Percentiles rank a stretch among this genome's conserved stretches.
These are phyloP conservation scores for Idris sp. DNA, from an alignment of 1,140 invertebrate species.

Conservation along the genomic window DNA sequence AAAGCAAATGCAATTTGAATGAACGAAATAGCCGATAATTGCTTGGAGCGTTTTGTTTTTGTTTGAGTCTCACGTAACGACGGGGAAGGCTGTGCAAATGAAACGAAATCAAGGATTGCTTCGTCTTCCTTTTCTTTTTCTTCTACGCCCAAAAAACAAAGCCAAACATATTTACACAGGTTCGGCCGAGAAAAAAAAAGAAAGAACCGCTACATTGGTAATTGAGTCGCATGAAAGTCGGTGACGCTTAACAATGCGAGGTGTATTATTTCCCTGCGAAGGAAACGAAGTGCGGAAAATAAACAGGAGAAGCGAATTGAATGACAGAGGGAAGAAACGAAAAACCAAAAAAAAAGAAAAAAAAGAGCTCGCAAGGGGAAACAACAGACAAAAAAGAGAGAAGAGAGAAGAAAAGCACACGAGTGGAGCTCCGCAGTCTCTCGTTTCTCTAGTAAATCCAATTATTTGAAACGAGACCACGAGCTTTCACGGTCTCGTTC, in stretches of 20 bases:
- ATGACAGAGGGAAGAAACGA: slow-evolving; percentile 38
- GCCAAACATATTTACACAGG: slow-evolving; percentile 30
- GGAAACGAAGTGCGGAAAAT: slow-evolving; percentile 57
- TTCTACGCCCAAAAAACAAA: slow-evolving; percentile 3
- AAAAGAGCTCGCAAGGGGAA: too few relatives aligned
- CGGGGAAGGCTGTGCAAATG: neutral
- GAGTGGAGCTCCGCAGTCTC: slow-evolving; percentile 40
- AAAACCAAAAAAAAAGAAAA: neutral
- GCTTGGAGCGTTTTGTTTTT: slow-evolving; percentile 6
- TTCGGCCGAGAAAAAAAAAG: slow-evolving; percentile 21
- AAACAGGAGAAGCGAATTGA: slow-evolving; percentile 53
- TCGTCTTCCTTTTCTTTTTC: slow-evolving; percentile 20
- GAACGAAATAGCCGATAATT: slow-evolving; percentile 20
- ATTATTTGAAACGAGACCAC: slow-evolving; percentile 76
- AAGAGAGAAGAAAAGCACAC: slow-evolving; percentile 44
- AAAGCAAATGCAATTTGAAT: slow-evolving; percentile 13
- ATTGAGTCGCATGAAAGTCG: slow-evolving; percentile 51
- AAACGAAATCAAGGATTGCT: slow-evolving; percentile 10
- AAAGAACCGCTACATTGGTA: slow-evolving; percentile 44
- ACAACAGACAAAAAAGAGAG: neutral
- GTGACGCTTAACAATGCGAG: slow-evolving; percentile 40
- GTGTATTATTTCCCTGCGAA: slow-evolving; percentile 50
- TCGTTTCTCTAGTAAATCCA: slow-evolving; percentile 71
- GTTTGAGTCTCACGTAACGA: neutral
- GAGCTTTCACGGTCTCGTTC: slow-evolving; percentile 74